Percentiles rank a stretch among this genome's conserved stretches.
phyloP scores from a whole-genome alignment of 2,888 invertebrate genomes.

The Hirtodrosophila confusa region DNA sequence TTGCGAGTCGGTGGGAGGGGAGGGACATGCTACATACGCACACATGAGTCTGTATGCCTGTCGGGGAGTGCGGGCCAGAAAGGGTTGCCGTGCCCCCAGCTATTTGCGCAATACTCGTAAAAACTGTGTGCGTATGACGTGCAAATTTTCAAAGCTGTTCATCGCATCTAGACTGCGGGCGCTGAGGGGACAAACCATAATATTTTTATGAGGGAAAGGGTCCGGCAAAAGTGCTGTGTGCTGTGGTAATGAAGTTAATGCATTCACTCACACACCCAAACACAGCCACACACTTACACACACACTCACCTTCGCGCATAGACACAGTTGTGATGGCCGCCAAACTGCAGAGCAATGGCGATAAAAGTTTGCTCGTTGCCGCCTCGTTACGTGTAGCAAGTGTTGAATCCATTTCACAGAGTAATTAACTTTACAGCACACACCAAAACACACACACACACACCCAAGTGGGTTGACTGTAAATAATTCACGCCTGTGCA shows the following conservation, averaged over 20 bases:
- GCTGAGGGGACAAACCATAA: conserved; percentile 39
- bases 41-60: neutral
- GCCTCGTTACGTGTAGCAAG: conserved; percentile 56
- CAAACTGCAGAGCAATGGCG: conserved; percentile 49
- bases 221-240: conserved; percentile 37
- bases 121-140: conserved; percentile 71
- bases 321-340: conserved; percentile 34
- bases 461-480: conserved; percentile 1
- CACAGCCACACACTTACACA: neutral
- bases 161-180: conserved; percentile 18
- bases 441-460: conserved; percentile 3
- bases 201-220: conserved; percentile 54
- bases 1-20: conserved; percentile 46
- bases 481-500: conserved; percentile 34
- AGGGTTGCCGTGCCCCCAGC: conserved; percentile 38
- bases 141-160: conserved; percentile 68
- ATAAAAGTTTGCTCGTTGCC: conserved; percentile 60
- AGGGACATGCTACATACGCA: neutral
- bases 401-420: conserved; percentile 59
- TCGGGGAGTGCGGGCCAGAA: conserved; percentile 9
- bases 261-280: conserved; percentile 16
- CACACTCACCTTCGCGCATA: neutral
- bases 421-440: conserved; percentile 65
- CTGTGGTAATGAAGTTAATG: conserved; percentile 74
- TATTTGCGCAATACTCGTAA: conserved; percentile 53